Evolutionary conservation across 2,888 invertebrate species (phyloP).

Genomic region (Branchipolynoe longqiensis): DNA sequence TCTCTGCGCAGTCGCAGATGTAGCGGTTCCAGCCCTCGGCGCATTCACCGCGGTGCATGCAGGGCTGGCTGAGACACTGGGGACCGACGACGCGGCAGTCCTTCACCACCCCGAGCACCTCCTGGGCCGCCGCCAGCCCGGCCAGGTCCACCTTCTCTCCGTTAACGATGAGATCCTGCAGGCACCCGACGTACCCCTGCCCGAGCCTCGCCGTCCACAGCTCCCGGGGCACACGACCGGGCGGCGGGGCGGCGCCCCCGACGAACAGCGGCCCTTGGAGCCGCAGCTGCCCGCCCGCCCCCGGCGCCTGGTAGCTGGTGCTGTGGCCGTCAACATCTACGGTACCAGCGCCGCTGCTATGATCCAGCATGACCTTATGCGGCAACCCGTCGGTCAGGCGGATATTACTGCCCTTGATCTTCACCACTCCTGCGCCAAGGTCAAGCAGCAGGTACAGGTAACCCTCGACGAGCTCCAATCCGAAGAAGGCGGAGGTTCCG

Average conservation of each 20-base stretch:
- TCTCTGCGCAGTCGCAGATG: constrained; percentile 94
- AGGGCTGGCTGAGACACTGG: constrained; percentile 87
- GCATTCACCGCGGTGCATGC: constrained; percentile 93
- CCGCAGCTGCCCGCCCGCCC: constrained; percentile 93
- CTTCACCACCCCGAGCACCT: constrained; percentile 93
- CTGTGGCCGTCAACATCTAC: constrained; percentile 91
- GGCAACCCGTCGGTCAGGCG: constrained; percentile 93
- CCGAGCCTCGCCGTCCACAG: constrained; percentile 94
- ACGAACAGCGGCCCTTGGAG: constrained; percentile 92
- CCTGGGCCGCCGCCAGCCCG: constrained; percentile 93
- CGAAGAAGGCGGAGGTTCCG: constrained; percentile 89
- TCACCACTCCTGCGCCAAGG: constrained; percentile 93
- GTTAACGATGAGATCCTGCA: constrained; percentile 93
- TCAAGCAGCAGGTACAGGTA: constrained; percentile 95
- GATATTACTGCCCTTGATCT: constrained; percentile 86
- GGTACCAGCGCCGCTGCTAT: constrained; percentile 91
- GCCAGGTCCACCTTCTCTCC: constrained; percentile 94
- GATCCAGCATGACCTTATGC: constrained; percentile 93
- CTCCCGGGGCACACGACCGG: constrained; percentile 87
- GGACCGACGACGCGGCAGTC: constrained; percentile 88
- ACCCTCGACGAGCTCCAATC: constrained; percentile 95
- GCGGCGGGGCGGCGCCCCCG: constrained; percentile 85
- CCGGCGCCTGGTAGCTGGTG: constrained; percentile 78
- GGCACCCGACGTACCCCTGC: constrained; percentile 96
- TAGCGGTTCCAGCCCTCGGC: constrained; percentile 97